Percentiles rank a stretch among this genome's conserved stretches.
These are phyloP conservation scores for Ostrea denselamellosa DNA, from an alignment of 1,140 invertebrate genomes.

Conservation along the genomic window DNA sequence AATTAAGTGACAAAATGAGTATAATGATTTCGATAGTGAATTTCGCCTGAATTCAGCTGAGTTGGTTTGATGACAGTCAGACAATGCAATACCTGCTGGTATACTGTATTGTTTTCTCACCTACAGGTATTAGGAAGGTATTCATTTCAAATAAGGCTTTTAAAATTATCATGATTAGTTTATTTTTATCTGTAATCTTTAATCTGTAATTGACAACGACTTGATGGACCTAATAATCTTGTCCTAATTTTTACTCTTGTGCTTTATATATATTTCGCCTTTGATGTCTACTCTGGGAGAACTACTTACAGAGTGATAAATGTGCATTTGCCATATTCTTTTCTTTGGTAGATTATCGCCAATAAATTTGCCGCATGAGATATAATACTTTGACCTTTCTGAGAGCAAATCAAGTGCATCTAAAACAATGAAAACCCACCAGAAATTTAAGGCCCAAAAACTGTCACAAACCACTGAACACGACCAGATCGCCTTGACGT, in stretches of 20 bases:
- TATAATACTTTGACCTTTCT: constrained; percentile 4
- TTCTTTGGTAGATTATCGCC: neutral
- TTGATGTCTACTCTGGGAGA: neutral
- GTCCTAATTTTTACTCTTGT: neutral
- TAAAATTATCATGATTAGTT: neutral
- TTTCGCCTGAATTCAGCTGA: neutral
- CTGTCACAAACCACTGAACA: constrained; percentile 3
- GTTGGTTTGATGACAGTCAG: neutral
- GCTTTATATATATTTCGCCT: neutral
- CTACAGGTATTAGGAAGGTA: neutral
- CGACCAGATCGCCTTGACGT: neutral
- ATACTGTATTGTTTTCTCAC: neutral
- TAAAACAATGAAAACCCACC: neutral
- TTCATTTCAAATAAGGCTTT: neutral
- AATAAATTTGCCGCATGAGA: neutral
- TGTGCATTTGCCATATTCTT: neutral
- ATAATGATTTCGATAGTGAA: neutral
- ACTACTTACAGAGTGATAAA: constrained; percentile 8
- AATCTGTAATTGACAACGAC: neutral
- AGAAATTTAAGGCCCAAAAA: neutral
- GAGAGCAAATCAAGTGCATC: constrained; percentile 5
- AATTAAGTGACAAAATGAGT: neutral
- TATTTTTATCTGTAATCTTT: neutral
- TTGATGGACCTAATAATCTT: neutral
- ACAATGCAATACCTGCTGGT: neutral